These are phyloP conservation scores for Acholoe squamosa DNA, from an alignment of 2,888 invertebrate species.

Conservation along the genomic window DNA sequence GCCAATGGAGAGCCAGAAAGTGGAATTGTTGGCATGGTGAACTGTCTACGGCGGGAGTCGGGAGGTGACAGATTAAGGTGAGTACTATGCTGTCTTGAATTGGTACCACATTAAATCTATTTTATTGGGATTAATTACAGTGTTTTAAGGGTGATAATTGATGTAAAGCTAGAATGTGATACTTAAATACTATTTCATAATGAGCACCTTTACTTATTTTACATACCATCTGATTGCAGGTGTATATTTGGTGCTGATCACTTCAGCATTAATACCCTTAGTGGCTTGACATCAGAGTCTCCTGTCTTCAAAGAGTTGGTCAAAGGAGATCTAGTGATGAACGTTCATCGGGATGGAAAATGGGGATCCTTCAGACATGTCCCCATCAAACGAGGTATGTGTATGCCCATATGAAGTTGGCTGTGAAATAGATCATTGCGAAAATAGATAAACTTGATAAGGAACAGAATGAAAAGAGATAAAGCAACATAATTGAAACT, in stretches of 20 bases:
- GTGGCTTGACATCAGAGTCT: conserved; percentile 47
- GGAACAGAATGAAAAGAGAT: no score
- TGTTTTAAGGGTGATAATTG: no score
- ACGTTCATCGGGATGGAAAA: conserved; percentile 90
- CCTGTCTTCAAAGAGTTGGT: conserved; percentile 75
- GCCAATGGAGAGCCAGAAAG: conserved; percentile 87
- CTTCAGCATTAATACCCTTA: neutral
- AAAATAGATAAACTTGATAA: no score
- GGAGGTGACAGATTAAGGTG: conserved; percentile 90
- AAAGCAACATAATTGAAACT: no score
- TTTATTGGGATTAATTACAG: no score
- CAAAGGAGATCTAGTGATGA: conserved; percentile 91
- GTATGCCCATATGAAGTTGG: no score
- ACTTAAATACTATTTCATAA: no score
- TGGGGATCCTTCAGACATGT: conserved; percentile 96
- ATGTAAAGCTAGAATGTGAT: no score
- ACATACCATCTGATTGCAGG: conserved; percentile 73
- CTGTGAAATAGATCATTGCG: no score
- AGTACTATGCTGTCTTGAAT: neutral
- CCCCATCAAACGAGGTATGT: conserved; percentile 83
- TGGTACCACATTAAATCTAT: no score
- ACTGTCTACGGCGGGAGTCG: conserved; percentile 94
- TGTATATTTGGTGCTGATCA: conserved; percentile 88
- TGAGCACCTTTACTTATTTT: no score
- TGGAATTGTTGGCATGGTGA: conserved; percentile 94